phyloP scores from a whole-genome alignment of 2,113 vertebrate genomes.

The Spheniscus mendiculus region DNA sequence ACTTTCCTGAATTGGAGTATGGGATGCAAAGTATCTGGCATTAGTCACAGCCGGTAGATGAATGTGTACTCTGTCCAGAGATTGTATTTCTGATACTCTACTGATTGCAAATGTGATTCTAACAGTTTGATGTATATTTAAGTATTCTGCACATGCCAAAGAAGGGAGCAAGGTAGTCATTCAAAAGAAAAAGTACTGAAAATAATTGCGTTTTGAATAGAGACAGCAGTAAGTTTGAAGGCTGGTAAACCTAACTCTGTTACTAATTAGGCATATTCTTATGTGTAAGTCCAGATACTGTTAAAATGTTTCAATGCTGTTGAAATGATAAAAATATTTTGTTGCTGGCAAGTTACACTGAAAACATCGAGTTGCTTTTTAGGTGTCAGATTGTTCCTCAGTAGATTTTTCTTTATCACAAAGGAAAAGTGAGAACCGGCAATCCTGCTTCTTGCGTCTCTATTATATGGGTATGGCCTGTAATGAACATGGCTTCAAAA shows the following conservation, averaged over 20 bases:
- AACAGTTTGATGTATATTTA: neutral
- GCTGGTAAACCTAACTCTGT: neutral
- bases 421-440: neutral
- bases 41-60: neutral
- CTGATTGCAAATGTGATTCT: neutral
- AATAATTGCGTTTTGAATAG: neutral
- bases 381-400: neutral
- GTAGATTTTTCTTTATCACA: neutral
- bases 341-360: neutral
- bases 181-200: neutral
- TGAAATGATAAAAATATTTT: neutral
- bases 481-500: neutral
- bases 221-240: neutral
- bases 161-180: neutral
- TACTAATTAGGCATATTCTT: neutral
- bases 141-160: neutral
- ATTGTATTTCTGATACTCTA: neutral
- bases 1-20: neutral
- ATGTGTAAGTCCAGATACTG: neutral
- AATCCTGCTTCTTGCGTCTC: neutral
- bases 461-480: fast-evolving
- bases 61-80: neutral
- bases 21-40: neutral
- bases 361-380: neutral
- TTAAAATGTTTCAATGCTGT: neutral